These are phyloP conservation scores for Clangula hyemalis DNA, from an alignment of 2,797 vertebrate species.

Conservation along the genomic window DNA sequence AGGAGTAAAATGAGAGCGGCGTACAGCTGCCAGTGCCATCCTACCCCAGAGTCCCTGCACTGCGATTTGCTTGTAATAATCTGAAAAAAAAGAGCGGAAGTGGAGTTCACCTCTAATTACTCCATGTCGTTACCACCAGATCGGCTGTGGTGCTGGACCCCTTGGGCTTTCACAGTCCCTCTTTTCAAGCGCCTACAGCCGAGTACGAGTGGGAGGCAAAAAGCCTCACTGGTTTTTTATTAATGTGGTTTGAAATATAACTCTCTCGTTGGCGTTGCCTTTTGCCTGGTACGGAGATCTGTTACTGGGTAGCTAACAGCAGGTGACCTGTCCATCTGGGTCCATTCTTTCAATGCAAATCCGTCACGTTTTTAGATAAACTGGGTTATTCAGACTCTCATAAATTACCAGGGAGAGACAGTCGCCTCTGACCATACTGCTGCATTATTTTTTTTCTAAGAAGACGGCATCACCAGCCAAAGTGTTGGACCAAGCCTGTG, in stretches of 20 bases:
- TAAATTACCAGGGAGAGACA: constrained; percentile 41
- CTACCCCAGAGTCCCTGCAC: constrained; percentile 28
- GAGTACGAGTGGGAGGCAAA: background rate
- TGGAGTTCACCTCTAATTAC: constrained; percentile 59
- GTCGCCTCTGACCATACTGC: background rate
- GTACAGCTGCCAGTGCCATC: constrained; percentile 50
- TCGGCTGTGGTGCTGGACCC: constrained; percentile 7
- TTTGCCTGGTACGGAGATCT: constrained; percentile 1
- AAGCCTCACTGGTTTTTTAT: background rate
- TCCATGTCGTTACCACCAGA: constrained; percentile 43
- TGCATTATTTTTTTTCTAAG: background rate
- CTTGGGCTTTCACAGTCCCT: constrained; percentile 44
- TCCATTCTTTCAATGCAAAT: constrained; percentile 15
- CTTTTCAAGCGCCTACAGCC: constrained; percentile 11
- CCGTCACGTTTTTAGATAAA: constrained; percentile 10
- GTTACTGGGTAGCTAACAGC: background rate
- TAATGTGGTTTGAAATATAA: constrained; percentile 47
- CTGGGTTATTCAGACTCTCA: background rate
- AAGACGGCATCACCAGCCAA: background rate
- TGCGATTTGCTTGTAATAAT: constrained; percentile 23
- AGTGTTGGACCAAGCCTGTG: background rate
- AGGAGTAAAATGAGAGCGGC: constrained; percentile 25
- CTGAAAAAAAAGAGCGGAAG: constrained; percentile 59
- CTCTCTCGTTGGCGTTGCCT: background rate
- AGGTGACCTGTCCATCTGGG: constrained; percentile 22